phyloP scores from a whole-genome alignment of 2,113 vertebrate species.

The Crotalus tigris region DNA sequence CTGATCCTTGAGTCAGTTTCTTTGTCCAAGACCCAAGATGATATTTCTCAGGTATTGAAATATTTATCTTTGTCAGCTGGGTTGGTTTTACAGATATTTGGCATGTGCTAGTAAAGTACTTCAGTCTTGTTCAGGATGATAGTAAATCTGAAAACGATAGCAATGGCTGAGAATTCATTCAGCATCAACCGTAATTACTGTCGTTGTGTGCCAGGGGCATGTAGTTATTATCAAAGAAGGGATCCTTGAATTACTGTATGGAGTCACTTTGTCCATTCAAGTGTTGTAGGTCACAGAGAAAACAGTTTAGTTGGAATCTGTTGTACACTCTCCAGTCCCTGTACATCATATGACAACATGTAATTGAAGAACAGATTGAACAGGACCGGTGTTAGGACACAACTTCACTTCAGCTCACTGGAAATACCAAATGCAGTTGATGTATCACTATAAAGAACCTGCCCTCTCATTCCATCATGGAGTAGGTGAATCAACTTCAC shows the following conservation, averaged over 20 bases:
- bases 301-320: too few species aligned
- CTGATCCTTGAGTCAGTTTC: neutral
- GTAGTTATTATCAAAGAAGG: too few species aligned
- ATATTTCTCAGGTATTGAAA: neutral
- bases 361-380: neutral
- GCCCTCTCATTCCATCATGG: neutral
- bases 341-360: too few species aligned
- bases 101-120: too few species aligned
- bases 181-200: too few species aligned
- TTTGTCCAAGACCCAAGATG: neutral
- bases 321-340: too few species aligned
- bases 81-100: neutral
- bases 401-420: neutral
- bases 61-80: neutral
- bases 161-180: neutral
- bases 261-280: too few species aligned
- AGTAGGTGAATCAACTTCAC: neutral
- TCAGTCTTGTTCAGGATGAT: too few species aligned
- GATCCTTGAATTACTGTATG: too few species aligned
- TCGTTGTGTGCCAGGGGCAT: too few species aligned
- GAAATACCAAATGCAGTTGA: neutral
- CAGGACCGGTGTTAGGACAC: neutral
- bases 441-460: neutral
- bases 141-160: too few species aligned
- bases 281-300: too few species aligned